phyloP scores from a whole-genome alignment of 2,113 vertebrate species.

The Crotophaga sulcirostris region DNA sequence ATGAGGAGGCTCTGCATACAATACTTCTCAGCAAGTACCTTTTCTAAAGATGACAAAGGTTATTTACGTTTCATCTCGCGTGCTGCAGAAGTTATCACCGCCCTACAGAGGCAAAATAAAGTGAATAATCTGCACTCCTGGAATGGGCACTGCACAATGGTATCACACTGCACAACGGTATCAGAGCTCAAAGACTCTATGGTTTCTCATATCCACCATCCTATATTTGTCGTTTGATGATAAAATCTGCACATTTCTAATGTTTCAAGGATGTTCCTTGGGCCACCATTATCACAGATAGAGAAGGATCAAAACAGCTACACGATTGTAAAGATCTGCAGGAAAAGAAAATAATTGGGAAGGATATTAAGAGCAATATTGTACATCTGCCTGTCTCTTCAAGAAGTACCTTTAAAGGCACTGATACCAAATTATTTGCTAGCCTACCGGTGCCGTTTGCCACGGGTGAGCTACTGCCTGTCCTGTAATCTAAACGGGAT shows the following conservation, averaged over 20 bases:
- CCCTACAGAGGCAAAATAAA: neutral
- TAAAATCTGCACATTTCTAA: accelerated
- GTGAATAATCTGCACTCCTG: neutral
- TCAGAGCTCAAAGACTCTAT: neutral
- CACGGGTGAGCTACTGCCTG: neutral
- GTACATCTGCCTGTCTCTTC: neutral
- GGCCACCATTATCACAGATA: neutral
- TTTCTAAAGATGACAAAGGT: neutral
- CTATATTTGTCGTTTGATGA: neutral
- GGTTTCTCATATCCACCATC: neutral
- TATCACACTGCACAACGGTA: neutral
- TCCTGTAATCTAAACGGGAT: neutral
- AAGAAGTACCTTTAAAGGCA: neutral
- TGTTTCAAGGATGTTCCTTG: neutral
- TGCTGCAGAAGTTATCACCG: neutral
- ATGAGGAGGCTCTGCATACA: neutral
- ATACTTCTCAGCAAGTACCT: neutral
- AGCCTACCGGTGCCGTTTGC: neutral
- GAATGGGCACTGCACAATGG: neutral
- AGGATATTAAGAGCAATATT: neutral
- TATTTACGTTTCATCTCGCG: neutral
- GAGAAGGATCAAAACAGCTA: neutral
- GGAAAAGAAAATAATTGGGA: neutral
- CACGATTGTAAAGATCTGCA: neutral
- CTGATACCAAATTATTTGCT: neutral